Evolutionary conservation across 2,888 invertebrate genomes (phyloP).

Genomic region (Callimorpha dominula): DNA sequence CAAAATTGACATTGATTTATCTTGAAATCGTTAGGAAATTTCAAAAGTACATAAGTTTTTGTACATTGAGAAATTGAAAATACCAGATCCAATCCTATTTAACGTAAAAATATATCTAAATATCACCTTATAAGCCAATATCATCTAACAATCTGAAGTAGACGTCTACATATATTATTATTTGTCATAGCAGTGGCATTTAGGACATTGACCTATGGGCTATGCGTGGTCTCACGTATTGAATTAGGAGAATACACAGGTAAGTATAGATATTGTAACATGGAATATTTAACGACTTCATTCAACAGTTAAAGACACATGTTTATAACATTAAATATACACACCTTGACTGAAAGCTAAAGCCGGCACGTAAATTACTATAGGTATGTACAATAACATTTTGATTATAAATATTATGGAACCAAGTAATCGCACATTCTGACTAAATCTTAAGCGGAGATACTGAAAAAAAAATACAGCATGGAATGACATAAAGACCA

Average conservation of each 20-base stretch:
- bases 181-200: neutral
- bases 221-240: neutral
- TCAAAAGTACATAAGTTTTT: no score
- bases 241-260: neutral
- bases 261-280: neutral
- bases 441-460: conserved; percentile 89
- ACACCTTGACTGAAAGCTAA: conserved; percentile 94
- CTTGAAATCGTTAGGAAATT: neutral
- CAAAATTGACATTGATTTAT: neutral
- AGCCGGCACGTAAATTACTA: conserved; percentile 95
- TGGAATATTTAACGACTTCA: neutral
- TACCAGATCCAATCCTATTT: no score
- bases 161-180: neutral
- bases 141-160: neutral
- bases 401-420: conserved; percentile 90
- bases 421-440: conserved; percentile 89
- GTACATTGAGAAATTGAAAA: no score
- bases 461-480: conserved; percentile 84
- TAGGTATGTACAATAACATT: conserved; percentile 92
- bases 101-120: no score
- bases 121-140: neutral
- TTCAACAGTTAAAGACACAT: neutral
- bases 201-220: neutral
- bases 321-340: neutral
- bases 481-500: neutral